Percentiles rank a stretch among this genome's conserved stretches.
These are phyloP conservation scores for Athalia rosae DNA, from an alignment of 2,888 invertebrate species.

Conservation along the genomic window DNA sequence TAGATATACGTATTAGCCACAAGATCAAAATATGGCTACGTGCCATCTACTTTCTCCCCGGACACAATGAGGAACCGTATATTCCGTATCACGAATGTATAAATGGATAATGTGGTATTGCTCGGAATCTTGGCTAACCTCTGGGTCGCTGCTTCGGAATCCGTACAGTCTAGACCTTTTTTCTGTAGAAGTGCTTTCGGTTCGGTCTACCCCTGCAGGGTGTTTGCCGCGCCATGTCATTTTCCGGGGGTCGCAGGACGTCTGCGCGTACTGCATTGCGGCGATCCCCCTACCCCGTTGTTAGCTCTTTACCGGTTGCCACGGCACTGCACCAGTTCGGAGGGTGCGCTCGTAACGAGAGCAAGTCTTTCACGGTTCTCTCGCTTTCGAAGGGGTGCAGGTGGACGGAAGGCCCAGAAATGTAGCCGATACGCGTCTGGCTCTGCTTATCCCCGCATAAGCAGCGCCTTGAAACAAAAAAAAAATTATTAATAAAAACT, in stretches of 20 bases:
- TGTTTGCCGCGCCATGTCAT: slow-evolving; percentile 39
- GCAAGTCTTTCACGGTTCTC: background rate
- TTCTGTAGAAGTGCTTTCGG: slow-evolving; percentile 7
- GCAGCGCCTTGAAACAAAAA: slow-evolving; percentile 16
- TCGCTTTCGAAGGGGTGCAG: background rate
- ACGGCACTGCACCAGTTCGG: slow-evolving; percentile 59
- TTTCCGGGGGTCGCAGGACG: slow-evolving; percentile 58
- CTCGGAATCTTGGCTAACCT: too few species aligned
- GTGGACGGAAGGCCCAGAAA: slow-evolving; percentile 38
- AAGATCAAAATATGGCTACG: too few species aligned
- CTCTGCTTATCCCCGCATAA: slow-evolving; percentile 30
- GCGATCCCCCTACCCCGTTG: slow-evolving; percentile 57
- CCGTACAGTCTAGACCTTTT: slow-evolving; percentile 20
- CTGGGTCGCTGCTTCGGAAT: background rate
- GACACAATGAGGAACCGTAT: too few species aligned
- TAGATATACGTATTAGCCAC: too few species aligned
- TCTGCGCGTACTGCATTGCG: slow-evolving; percentile 69
- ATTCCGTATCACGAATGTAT: too few species aligned
- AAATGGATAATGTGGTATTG: too few species aligned
- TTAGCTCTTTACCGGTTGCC: slow-evolving; percentile 50
- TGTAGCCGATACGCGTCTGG: slow-evolving; percentile 50
- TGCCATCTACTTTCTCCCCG: too few species aligned
- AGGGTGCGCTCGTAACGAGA: slow-evolving; percentile 45
- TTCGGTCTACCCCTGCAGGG: slow-evolving; percentile 6
- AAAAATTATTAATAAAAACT: background rate